Base-by-base conservation (phyloP, 2,113 vertebrate species). In the Dasyprocta punctata region DNA sequence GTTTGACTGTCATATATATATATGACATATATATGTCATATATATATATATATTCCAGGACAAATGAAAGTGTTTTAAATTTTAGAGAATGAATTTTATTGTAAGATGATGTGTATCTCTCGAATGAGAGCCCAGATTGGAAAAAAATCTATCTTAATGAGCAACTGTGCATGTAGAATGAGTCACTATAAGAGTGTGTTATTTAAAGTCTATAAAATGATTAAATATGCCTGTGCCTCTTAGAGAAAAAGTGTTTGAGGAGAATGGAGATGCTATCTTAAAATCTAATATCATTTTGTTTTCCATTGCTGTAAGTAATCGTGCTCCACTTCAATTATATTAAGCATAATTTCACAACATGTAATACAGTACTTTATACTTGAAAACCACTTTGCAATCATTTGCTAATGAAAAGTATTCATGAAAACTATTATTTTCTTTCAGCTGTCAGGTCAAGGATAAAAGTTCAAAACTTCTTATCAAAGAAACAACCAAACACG, bases 351-450 rank as follows among this genome's bases (percentile, higher is more conserved):
- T 96, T 95, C 84, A 85, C 81, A 88, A 96, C 52, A 92, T 87
- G 38, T 33, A 96, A 73, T 84, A 73, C 52, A 95, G n/a, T 44
- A 96, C 75, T 93, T 95, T 92, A 93, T 41, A 95, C 52, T 95
- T 95, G 83, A 95, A 96, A 97, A 80, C 56, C 75, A 92, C 63
- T 97, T 92, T 83, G 63, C 22, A 96, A 86, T 96, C 81, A 96
- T 96, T 96, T 97, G 26, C 54, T 97, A 97, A 97, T 97, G 36
- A 95, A 93, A 97, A 93, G 41, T 96, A 90, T 93, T 97, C 91
- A 47, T 86, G 44, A 94, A 86, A 94, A 89, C 56, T 87, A 73
- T 75, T 90, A 41, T 67, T 85, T 82, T 75, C 28, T 38, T 96
- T 73, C 13, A n/a, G 28, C 56, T 95, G 16, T 95, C 77, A 88